phyloP scores from a whole-genome alignment of 2,113 vertebrate species.

The Otolemur garnettii region DNA sequence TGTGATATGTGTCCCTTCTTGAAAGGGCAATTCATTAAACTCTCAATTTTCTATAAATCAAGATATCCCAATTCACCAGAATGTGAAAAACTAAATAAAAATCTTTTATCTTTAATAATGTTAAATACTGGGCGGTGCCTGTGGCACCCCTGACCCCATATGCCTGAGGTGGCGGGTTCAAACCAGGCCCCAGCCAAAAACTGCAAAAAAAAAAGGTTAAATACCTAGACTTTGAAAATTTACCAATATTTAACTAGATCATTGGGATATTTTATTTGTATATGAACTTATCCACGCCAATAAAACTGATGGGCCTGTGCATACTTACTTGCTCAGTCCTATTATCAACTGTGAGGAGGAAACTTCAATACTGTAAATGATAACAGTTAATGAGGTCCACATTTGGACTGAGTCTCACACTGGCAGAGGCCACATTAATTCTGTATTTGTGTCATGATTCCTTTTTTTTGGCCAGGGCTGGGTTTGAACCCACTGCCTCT shows the following conservation, averaged over 20 bases:
- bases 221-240: background rate
- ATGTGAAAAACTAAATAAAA: slow-evolving; percentile 25
- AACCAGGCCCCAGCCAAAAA: no score
- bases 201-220: background rate
- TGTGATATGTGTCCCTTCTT: background rate
- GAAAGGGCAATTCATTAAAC: slow-evolving; percentile 49
- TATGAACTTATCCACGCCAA: slow-evolving; percentile 30
- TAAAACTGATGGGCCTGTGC: slow-evolving; percentile 22
- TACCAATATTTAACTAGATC: slow-evolving; percentile 38
- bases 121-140: background rate
- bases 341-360: slow-evolving; percentile 41
- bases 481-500: no score
- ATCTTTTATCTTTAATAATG: slow-evolving; percentile 43
- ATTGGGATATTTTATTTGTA: background rate
- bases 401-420: slow-evolving; percentile 8
- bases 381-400: background rate
- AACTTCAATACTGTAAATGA: background rate
- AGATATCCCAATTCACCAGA: background rate
- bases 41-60: slow-evolving; percentile 41
- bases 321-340: background rate
- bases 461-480: no score
- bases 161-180: no score
- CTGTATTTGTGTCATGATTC: background rate
- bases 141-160: no score
- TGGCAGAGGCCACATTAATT: slow-evolving; percentile 22